Conservation (phyloP, 2,797 vertebrate genomes). For the Bovichtus variegatus region DNA sequence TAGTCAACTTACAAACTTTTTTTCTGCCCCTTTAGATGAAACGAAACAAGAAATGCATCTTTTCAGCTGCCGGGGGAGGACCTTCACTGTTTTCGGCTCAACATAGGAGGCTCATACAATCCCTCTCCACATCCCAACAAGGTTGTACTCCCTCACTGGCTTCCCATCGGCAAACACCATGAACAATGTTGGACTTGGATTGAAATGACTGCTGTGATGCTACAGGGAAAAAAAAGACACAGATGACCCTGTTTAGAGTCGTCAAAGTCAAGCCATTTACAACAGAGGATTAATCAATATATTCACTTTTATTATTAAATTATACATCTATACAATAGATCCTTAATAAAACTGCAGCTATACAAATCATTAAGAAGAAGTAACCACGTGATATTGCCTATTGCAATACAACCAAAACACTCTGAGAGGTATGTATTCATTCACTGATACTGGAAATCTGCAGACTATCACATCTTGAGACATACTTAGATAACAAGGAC, state of each 20-base stretch:
- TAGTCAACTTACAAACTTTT: not conserved
- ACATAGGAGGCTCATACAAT: not conserved
- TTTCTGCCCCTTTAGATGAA: not conserved
- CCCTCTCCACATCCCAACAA: not conserved
- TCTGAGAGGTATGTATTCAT: constrained; percentile 73
- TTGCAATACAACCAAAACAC: constrained; percentile 68
- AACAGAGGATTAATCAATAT: constrained; percentile 66
- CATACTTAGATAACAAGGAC: constrained; percentile 60
- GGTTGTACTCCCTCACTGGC: not conserved
- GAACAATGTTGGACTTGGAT: not conserved
- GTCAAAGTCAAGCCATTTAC: constrained; percentile 25
- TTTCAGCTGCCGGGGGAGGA: not conserved
- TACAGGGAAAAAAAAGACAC: not conserved
- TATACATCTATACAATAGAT: constrained; percentile 85
- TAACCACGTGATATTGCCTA: constrained; percentile 69
- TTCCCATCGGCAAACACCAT: not conserved
- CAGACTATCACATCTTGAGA: constrained; percentile 57
- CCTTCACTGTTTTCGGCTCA: too few relatives aligned
- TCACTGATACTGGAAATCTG: constrained; percentile 61
- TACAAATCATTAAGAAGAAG: constrained; percentile 80
- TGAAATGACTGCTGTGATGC: not conserved
- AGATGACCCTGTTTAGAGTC: not conserved
- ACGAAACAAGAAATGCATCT: not conserved
- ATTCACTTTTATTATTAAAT: constrained; percentile 83
- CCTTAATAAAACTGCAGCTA: constrained; percentile 83